Conservation (phyloP, 2,888 invertebrate genomes). For the Acronicta leporina region DNA sequence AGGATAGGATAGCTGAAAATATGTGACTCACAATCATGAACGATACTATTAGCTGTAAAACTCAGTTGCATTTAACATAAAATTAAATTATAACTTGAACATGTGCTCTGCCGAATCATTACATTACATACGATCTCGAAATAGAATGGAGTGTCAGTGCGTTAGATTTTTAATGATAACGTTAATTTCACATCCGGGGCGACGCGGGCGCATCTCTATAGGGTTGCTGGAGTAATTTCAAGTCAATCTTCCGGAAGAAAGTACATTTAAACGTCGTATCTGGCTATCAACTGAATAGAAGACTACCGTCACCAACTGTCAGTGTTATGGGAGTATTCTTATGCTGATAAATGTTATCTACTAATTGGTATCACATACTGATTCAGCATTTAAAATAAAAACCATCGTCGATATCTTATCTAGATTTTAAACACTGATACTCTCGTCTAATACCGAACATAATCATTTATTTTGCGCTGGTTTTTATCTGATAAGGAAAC, state of each 20-base stretch:
- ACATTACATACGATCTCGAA: conserved; percentile 33
- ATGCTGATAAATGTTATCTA: neutral
- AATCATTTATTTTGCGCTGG: conserved; percentile 9
- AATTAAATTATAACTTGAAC: conserved; percentile 39
- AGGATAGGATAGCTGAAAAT: conserved; percentile 17
- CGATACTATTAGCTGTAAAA: conserved; percentile 27
- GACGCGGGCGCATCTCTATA: conserved; percentile 24
- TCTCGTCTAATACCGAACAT: conserved; percentile 16
- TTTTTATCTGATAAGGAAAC: conserved; percentile 28
- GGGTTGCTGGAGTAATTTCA: conserved; percentile 35
- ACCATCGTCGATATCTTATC: conserved; percentile 28
- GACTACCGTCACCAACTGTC: too few relatives aligned
- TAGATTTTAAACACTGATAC: conserved; percentile 35
- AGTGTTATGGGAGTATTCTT: neutral
- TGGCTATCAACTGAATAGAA: too few relatives aligned
- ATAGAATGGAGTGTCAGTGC: conserved; percentile 46
- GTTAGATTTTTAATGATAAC: conserved; percentile 58
- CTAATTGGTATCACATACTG: neutral
- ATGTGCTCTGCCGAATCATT: conserved; percentile 15
- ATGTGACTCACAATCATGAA: conserved; percentile 24
- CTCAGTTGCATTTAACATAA: conserved; percentile 42
- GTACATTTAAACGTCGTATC: neutral
- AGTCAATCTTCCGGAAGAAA: neutral
- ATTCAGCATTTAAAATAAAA: neutral
- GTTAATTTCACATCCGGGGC: conserved; percentile 53